Percentiles rank a stretch among this genome's conserved stretches.
phyloP scores from a whole-genome alignment of 92 coral and sea anemone species.

The Porites rus region DNA sequence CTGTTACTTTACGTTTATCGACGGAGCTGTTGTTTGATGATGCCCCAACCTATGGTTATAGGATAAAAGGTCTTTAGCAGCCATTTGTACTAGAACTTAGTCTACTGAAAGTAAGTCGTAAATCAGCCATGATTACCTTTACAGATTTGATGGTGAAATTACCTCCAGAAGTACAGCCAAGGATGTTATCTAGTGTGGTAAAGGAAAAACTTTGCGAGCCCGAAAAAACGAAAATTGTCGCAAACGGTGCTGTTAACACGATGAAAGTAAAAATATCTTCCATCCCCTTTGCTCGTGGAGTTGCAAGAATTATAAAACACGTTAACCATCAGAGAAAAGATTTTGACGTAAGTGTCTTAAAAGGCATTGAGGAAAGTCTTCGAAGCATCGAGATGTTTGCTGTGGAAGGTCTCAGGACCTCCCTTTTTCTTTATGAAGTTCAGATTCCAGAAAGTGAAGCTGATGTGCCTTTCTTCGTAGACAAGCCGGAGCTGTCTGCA shows the following conservation, averaged over 20 bases:
- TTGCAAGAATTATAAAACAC: constrained; percentile 66
- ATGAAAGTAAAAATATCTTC: constrained; percentile 44
- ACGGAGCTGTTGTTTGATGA: constrained; percentile 62
- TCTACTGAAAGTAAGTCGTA: constrained; percentile 5
- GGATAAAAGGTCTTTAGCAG: constrained; percentile 33
- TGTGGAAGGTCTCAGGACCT: constrained; percentile 13
- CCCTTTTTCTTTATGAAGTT: constrained; percentile 33
- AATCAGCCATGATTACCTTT: background rate
- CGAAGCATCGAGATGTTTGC: constrained; percentile 42
- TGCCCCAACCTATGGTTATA: constrained; percentile 56
- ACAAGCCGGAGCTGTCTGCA: constrained; percentile 32
- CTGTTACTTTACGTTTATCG: constrained; percentile 46
- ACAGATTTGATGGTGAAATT: constrained; percentile 54
- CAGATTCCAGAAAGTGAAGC: constrained; percentile 57
- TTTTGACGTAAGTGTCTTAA: constrained; percentile 19
- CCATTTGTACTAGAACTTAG: constrained; percentile 38
- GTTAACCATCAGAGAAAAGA: constrained; percentile 20
- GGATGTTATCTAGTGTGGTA: constrained; percentile 62
- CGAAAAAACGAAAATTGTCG: background rate
- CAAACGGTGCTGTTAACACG: background rate
- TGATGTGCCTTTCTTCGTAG: constrained; percentile 54
- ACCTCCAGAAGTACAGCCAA: constrained; percentile 55
- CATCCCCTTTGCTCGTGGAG: constrained; percentile 55
- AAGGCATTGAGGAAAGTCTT: constrained; percentile 22
- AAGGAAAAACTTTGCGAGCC: constrained; percentile 33